Conservation (phyloP, 2,797 vertebrate genomes). For the Macropus fuliginosus region DNA sequence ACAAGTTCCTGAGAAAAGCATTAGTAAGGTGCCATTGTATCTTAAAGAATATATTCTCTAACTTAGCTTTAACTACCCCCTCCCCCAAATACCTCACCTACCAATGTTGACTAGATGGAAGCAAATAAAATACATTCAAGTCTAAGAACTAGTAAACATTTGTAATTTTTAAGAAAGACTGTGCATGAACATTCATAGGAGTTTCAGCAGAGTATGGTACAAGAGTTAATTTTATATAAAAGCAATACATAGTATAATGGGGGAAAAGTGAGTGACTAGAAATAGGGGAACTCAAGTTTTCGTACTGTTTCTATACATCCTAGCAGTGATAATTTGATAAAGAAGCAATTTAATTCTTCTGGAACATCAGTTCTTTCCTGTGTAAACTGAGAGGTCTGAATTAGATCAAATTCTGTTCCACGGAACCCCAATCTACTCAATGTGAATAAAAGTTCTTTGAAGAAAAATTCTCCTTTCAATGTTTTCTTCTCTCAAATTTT, state of each 20-base stretch:
- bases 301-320: background rate
- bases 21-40: constrained; percentile 51
- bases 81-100: constrained; percentile 71
- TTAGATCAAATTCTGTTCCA: background rate
- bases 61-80: constrained; percentile 52
- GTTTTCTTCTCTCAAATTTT: background rate
- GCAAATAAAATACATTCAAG: constrained; percentile 76
- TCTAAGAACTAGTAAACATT: constrained; percentile 70
- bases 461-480: background rate
- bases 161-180: constrained; percentile 73
- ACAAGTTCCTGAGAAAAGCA: constrained; percentile 43
- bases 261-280: background rate
- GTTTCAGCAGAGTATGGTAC: constrained; percentile 50
- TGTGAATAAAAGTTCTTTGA: background rate
- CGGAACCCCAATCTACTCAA: background rate
- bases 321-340: background rate
- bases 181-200: constrained; percentile 43
- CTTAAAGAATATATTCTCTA: constrained; percentile 60
- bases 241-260: background rate
- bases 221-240: background rate
- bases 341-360: background rate
- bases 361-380: background rate
- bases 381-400: background rate
- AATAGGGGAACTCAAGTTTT: background rate
- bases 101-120: constrained; percentile 78